A percentile compares a stretch with the other conserved stretches of the same genome.
These are phyloP conservation scores for Drosophila asahinai DNA, from an alignment of 1,140 invertebrate species.

Conservation along the genomic window DNA sequence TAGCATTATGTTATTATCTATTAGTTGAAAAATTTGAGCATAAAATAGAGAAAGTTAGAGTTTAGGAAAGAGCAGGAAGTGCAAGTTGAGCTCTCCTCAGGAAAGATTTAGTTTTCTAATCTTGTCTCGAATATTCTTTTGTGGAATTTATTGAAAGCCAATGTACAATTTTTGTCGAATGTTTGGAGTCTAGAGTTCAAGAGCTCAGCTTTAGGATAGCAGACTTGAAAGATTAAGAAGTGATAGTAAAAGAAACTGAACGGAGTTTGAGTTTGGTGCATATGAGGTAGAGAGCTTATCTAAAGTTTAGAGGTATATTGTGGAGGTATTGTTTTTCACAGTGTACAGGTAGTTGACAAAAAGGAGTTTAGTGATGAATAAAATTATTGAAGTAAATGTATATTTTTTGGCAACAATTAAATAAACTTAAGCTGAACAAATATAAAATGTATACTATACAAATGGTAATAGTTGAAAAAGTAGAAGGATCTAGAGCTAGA, in stretches of 20 bases:
- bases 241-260: constrained; percentile 53
- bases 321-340: constrained; percentile 26
- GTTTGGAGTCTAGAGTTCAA: constrained; percentile 15
- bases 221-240: constrained; percentile 46
- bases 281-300: constrained; percentile 39
- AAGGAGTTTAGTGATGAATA: constrained; percentile 3
- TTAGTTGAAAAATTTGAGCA: constrained; percentile 17
- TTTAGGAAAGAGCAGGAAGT: constrained; percentile 53
- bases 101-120: constrained; percentile 14
- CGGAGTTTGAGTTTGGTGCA: constrained; percentile 44
- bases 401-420: no score
- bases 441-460: background rate
- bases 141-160: constrained; percentile 39
- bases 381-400: background rate
- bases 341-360: constrained; percentile 43
- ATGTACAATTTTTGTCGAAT: constrained; percentile 46
- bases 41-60: constrained; percentile 48
- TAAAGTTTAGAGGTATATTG: constrained; percentile 21
- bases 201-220: constrained; percentile 66
- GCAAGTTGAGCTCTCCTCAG: constrained; percentile 67
- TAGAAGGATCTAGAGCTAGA: background rate
- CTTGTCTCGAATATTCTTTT: constrained; percentile 30
- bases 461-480: background rate
- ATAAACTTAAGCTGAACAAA: background rate
- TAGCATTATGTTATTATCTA: constrained; percentile 28